Evolutionary conservation across 2,797 vertebrate species (phyloP).

Genomic region (Falco cherrug): DNA sequence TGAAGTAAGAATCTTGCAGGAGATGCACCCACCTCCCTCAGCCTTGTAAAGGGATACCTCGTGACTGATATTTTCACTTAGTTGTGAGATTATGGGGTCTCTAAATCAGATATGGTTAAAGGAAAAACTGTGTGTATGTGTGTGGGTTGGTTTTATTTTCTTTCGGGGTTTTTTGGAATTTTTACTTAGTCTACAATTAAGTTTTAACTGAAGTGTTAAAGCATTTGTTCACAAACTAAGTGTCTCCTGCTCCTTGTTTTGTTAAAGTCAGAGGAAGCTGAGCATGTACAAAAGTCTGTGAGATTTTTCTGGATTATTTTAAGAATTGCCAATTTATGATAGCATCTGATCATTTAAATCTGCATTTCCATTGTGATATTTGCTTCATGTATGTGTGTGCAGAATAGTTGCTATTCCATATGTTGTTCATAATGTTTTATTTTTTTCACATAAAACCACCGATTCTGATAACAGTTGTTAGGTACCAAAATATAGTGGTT

Average conservation of each 20-base stretch:
- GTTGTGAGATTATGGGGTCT: neutral
- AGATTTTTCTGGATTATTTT: neutral
- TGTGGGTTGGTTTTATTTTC: neutral
- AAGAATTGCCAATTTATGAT: neutral
- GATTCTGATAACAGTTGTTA: neutral
- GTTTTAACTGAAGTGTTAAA: neutral
- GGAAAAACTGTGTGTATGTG: neutral
- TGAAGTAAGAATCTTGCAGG: neutral
- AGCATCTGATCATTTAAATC: neutral
- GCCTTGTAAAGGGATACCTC: neutral
- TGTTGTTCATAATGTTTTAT: neutral
- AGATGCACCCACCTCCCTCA: neutral
- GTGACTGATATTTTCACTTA: neutral
- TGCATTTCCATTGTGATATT: neutral
- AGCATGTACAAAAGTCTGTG: neutral
- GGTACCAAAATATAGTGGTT: neutral
- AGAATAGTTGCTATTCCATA: neutral
- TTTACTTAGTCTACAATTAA: neutral
- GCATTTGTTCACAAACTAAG: neutral
- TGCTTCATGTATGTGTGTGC: neutral
- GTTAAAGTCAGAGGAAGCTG: neutral
- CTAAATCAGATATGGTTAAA: neutral
- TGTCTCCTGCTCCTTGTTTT: neutral
- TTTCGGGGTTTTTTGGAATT: neutral
- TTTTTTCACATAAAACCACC: neutral